A percentile compares a stretch with the other conserved stretches of the same genome.
Conservation (phyloP, 2,888 invertebrate genomes). For the Hyposoter didymator region DNA sequence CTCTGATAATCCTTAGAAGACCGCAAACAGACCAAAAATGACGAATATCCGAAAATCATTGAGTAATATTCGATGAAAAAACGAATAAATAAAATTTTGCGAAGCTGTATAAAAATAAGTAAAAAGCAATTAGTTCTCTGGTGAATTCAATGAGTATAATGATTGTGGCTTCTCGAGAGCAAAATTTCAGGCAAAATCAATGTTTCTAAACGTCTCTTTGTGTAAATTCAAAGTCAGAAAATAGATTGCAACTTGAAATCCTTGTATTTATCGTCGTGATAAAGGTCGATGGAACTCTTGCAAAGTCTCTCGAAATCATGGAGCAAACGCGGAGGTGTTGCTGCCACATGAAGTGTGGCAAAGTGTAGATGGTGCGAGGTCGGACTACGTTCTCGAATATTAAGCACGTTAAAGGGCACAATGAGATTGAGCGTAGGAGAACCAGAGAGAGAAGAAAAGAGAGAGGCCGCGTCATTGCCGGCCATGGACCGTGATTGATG, state of each 20-base stretch:
- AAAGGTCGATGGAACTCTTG: background rate
- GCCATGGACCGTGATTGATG: constrained; percentile 82
- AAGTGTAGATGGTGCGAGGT: constrained; percentile 46
- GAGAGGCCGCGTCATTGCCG: constrained; percentile 80
- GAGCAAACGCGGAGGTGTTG: background rate
- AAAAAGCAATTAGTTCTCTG: background rate
- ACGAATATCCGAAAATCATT: background rate
- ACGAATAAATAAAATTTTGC: too few relatives aligned
- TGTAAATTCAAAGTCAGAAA: too few relatives aligned
- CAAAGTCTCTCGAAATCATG: background rate
- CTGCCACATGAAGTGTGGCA: constrained; percentile 10
- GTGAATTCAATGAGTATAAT: too few relatives aligned
- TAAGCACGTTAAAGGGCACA: constrained; percentile 26
- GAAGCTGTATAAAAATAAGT: too few relatives aligned
- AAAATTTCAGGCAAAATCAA: too few relatives aligned
- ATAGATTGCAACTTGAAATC: too few relatives aligned
- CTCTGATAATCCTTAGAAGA: constrained; percentile 63
- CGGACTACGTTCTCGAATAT: constrained; percentile 33
- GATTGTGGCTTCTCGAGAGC: too few relatives aligned
- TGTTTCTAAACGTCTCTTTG: too few relatives aligned
- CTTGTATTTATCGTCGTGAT: background rate
- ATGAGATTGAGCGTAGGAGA: constrained; percentile 45
- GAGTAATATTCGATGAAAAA: too few relatives aligned
- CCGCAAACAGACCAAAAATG: constrained; percentile 26
- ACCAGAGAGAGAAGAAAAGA: constrained; percentile 58